Conservation (phyloP, 2,888 invertebrate species). For the Gisinianus flammeolus region DNA sequence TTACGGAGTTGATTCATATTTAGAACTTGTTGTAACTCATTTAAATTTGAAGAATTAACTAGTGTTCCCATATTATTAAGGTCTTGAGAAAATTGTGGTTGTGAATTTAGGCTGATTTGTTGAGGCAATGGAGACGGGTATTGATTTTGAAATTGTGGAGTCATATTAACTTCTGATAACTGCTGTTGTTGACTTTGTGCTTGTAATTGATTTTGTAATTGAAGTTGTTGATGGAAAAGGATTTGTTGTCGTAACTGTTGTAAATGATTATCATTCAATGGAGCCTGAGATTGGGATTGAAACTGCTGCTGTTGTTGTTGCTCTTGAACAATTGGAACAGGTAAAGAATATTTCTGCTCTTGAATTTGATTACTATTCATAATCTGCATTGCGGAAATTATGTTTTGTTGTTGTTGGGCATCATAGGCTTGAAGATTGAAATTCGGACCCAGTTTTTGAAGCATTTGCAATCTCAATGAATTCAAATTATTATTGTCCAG, state of each 20-base stretch:
- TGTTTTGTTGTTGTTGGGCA: background rate
- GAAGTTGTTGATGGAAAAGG: background rate
- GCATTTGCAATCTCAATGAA: too few species aligned
- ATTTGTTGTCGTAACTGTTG: conserved; percentile 19
- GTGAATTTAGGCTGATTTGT: too few species aligned
- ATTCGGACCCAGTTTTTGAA: too few species aligned
- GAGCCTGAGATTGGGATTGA: background rate
- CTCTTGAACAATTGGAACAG: background rate
- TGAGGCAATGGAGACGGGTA: background rate
- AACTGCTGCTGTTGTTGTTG: background rate
- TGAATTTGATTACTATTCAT: background rate
- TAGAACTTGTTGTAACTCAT: too few species aligned
- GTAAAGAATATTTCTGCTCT: background rate
- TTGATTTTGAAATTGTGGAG: background rate
- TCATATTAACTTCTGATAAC: too few species aligned
- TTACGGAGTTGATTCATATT: background rate
- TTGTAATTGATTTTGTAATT: too few species aligned
- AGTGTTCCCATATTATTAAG: background rate
- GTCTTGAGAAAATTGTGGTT: background rate
- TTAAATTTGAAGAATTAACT: background rate
- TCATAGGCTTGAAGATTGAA: background rate
- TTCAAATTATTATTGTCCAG: too few species aligned
- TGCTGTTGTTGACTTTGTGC: too few species aligned
- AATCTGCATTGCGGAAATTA: background rate
- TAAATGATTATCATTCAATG: too few species aligned